Percentiles rank a stretch among this genome's conserved stretches.
phyloP scores from a whole-genome alignment of 2,113 vertebrate species.

The Ailurus styani region DNA sequence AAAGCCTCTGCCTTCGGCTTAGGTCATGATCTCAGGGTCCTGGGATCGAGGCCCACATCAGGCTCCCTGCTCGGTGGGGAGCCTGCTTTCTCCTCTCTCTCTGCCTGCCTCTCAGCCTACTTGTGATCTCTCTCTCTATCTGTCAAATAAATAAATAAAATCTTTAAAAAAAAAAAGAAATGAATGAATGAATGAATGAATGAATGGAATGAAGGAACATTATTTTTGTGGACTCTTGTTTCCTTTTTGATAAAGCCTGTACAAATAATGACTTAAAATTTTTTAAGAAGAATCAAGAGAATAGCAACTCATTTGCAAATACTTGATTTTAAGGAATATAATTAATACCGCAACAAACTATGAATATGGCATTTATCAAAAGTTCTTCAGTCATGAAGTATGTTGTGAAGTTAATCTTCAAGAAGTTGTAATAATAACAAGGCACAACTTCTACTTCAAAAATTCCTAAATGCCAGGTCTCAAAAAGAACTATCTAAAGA shows the following conservation, averaged over 20 bases:
- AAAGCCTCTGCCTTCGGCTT: too few relatives aligned
- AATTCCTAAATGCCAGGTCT: background rate
- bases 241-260: background rate
- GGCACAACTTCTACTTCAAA: background rate
- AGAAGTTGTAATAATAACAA: slow-evolving; percentile 4
- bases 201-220: background rate
- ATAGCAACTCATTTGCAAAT: background rate
- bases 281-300: background rate
- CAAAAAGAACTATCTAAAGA: background rate
- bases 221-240: background rate
- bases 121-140: too few relatives aligned
- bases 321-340: background rate
- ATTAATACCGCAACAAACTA: background rate
- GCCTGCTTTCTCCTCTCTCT: too few relatives aligned
- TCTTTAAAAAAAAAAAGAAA: too few relatives aligned
- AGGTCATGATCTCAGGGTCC: too few relatives aligned
- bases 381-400: background rate
- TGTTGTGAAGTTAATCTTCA: slow-evolving; percentile 6
- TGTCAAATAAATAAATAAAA: too few relatives aligned
- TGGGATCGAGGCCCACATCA: too few relatives aligned
- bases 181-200: background rate
- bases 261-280: background rate
- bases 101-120: too few relatives aligned
- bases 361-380: background rate
- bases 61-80: too few relatives aligned